These are phyloP conservation scores for Pantala flavescens DNA, from an alignment of 1,140 invertebrate species.

Conservation along the genomic window DNA sequence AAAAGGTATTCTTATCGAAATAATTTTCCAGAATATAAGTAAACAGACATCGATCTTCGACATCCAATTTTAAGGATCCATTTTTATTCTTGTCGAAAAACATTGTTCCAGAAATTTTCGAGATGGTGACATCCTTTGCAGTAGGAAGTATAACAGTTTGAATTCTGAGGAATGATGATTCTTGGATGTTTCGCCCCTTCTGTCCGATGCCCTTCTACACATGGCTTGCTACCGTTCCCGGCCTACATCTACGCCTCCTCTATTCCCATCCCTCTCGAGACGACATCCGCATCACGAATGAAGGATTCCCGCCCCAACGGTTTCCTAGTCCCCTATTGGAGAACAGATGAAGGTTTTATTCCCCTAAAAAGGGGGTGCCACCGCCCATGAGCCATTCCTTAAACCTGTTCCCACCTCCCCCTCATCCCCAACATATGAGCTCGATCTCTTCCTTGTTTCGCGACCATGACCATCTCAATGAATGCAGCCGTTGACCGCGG, in stretches of 20 bases:
- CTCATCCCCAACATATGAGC: not conserved
- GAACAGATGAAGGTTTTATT: not conserved
- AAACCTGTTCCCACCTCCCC: not conserved
- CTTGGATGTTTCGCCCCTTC: not conserved
- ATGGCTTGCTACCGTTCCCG: not conserved
- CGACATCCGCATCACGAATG: conserved; percentile 1
- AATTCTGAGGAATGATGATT: not conserved
- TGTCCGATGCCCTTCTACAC: not conserved
- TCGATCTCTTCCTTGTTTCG: not conserved
- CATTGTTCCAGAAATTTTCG: too few species aligned
- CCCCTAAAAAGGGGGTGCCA: not conserved
- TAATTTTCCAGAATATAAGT: too few species aligned
- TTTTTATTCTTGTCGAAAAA: too few species aligned
- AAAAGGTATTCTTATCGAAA: too few species aligned
- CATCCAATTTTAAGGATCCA: too few species aligned
- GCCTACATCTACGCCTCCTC: not conserved
- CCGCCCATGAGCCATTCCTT: not conserved
- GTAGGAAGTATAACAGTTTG: too few species aligned
- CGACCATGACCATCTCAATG: not conserved
- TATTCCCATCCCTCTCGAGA: not conserved
- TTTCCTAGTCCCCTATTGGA: not conserved
- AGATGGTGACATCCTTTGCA: too few species aligned
- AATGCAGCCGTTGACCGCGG: not conserved
- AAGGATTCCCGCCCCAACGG: not conserved
- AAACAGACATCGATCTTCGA: too few species aligned